These are phyloP conservation scores for Conops quadrifasciatus DNA, from an alignment of 2,888 invertebrate species.

Conservation along the genomic window DNA sequence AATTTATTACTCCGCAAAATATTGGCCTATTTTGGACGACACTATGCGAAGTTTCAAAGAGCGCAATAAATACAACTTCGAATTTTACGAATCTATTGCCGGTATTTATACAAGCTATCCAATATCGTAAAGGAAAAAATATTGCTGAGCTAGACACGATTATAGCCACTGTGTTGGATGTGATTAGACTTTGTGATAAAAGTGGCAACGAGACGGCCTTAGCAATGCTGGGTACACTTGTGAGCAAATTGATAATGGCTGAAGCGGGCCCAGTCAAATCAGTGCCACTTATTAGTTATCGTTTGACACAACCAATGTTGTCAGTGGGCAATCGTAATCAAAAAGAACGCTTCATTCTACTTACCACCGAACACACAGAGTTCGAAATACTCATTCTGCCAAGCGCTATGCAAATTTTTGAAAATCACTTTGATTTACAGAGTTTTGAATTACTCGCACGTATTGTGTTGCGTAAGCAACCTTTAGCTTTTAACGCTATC, in stretches of 20 bases:
- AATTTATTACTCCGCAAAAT: constrained; percentile 72
- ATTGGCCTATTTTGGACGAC: constrained; percentile 74
- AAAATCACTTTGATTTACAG: constrained; percentile 68
- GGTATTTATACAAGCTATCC: constrained; percentile 71
- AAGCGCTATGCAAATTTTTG: constrained; percentile 71
- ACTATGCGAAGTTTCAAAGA: constrained; percentile 61
- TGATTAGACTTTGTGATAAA: constrained; percentile 46
- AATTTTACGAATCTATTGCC: constrained; percentile 67
- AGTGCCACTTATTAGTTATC: constrained; percentile 77
- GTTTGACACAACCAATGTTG: constrained; percentile 73
- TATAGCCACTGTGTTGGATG: constrained; percentile 67
- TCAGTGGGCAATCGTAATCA: constrained; percentile 69
- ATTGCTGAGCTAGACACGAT: constrained; percentile 71
- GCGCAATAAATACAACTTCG: constrained; percentile 14
- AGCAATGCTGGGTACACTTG: constrained; percentile 59
- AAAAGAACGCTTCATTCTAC: constrained; percentile 73
- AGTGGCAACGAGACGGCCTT: constrained; percentile 37
- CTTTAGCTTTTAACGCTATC: constrained; percentile 71
- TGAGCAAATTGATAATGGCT: constrained; percentile 70
- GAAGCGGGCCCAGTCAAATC: constrained; percentile 72
- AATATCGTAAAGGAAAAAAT: constrained; percentile 73
- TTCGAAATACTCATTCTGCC: constrained; percentile 80
- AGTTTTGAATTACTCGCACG: constrained; percentile 72
- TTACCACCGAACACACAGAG: constrained; percentile 72
- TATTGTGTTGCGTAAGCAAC: constrained; percentile 74